phyloP scores from a whole-genome alignment of 2,888 invertebrate species.

The Ormyrus labotus region DNA sequence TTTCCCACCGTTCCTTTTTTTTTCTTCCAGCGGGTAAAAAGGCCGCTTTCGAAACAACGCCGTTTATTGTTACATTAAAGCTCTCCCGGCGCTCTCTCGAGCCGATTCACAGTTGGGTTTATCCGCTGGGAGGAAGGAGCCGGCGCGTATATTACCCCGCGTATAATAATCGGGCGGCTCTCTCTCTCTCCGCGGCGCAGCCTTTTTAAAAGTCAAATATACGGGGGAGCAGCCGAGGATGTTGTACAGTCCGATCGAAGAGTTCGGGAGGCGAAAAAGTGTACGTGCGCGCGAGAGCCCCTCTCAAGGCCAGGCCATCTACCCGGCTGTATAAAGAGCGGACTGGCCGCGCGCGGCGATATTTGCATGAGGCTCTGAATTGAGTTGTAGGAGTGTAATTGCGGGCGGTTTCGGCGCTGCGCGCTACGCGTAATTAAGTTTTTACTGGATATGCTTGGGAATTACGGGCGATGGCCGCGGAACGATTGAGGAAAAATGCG shows the following conservation, averaged over 20 bases:
- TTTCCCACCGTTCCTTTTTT: neutral
- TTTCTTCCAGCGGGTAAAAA: neutral
- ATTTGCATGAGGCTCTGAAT: too few species aligned
- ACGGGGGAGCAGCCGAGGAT: neutral
- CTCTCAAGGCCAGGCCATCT: neutral
- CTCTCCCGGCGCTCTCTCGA: constrained; percentile 16
- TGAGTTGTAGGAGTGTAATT: too few species aligned
- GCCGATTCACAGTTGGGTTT: constrained; percentile 27
- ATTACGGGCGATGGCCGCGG: too few species aligned
- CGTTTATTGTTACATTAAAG: neutral
- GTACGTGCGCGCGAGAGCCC: too few species aligned
- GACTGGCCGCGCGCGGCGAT: too few species aligned
- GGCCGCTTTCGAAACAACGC: too few species aligned
- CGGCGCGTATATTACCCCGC: neutral
- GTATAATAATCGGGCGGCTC: constrained; percentile 1
- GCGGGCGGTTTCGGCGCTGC: too few species aligned
- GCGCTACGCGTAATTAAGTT: too few species aligned
- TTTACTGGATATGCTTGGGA: too few species aligned
- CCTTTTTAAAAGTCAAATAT: constrained; percentile 34
- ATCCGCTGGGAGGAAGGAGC: neutral
- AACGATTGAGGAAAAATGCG: too few species aligned
- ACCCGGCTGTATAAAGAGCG: neutral
- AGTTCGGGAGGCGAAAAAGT: neutral
- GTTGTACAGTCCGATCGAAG: constrained; percentile 13
- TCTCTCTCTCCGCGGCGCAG: too few species aligned